Base-by-base conservation (phyloP, 35 echinoderm and acorn worm genomes). In the Eucidaris tribuloides region DNA sequence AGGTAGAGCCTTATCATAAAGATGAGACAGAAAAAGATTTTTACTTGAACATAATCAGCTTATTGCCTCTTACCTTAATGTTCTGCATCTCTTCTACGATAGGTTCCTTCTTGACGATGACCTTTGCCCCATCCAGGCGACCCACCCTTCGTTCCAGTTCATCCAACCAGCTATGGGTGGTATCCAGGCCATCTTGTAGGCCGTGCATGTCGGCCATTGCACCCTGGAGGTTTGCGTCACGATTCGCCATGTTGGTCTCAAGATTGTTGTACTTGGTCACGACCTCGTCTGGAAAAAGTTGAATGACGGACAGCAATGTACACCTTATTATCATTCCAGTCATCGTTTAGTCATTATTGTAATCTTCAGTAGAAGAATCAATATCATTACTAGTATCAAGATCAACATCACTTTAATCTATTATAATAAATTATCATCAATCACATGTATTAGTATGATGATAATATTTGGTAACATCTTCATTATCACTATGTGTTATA, bases 41-140 rank as follows among this genome's bases (percentile, higher is more conserved):
- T 9, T 54, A 54, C 9, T 54, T 54, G n/a, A 13, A n/a, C 49
- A 54, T 54, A 13, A 9, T 13, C 9, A 54, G 49, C 9, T 18
- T 19, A 28, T 28, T 9, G 11, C 22, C 0, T 30, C 79, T 71
- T 46, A 97, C 95, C 94, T 93, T 99, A 11, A 92, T 68, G 38
- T 93, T 93, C 83, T 99, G 96, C 3, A 99, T 89, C 81, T 99
- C 91, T 63, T 99, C 96, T 60, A 99, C 31, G 66, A 99, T 86
- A 7, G 96, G 96, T 50, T 99, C 96, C 57, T 90, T 85, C 29
- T 63, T 79, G 58, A 99, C 90, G 9, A 87, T 93, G 84, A 99
- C 91, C 72, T 92, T 92, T 61, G 86, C 68, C 1, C 84, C 86
- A 23, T 93, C 83, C n/a, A 99, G 72, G 45, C 82, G 82, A 19